Evolutionary conservation across 2,113 vertebrate species (phyloP), one percentile per base, ranked within the genome.

Genomic region (Ariopsis seemanni): DNA sequence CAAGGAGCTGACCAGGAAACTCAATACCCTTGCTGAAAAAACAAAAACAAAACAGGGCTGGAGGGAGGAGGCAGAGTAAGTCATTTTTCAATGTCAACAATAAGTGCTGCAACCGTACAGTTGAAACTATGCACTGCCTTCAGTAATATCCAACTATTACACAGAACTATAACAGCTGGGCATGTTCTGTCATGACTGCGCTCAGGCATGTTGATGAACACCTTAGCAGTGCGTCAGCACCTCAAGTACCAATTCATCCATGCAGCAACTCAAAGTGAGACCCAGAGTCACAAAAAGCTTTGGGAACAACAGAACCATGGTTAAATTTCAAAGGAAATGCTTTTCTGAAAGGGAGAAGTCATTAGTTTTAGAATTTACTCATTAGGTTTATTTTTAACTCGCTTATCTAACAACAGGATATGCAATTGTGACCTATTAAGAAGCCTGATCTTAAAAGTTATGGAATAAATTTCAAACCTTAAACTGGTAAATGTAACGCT

Each of bases 111-210:
- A 48, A 85, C 14, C 42, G 4, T 8, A 25, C 52, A 69, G 25
- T 48, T 69, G 30, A 48, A 77, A 82, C 62, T 48, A 81, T 62
- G 60, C 84, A 86, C 58, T 62, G 53, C 86, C 53, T 86, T 88
- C 42, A 57, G 86, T 72, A 71, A 82, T 79, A 79, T 72, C 67
- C 48, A 48, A n/a, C 86, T 71, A 75, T 88, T 79, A 88, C 62
- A 27, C 52, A 84, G 81, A 30, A 60, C 30, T 74, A 48, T 52
- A 60, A 52, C 53, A 80, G 62, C 30, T 57, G 42, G 85, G 63
- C 80, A 92, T 83, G 91, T 91, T 92, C 82, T 86, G 85, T 92
- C 92, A 88, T 86, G 89, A 92, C 52, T 88, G 81, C 57, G 90
- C 88, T 65, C 85, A 91, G 92, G 91, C 91, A 89, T 93, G 89